Percentiles rank a stretch among this genome's conserved stretches.
phyloP scores from a whole-genome alignment of 2,888 invertebrate species.

The Pristionchus japonicus region DNA sequence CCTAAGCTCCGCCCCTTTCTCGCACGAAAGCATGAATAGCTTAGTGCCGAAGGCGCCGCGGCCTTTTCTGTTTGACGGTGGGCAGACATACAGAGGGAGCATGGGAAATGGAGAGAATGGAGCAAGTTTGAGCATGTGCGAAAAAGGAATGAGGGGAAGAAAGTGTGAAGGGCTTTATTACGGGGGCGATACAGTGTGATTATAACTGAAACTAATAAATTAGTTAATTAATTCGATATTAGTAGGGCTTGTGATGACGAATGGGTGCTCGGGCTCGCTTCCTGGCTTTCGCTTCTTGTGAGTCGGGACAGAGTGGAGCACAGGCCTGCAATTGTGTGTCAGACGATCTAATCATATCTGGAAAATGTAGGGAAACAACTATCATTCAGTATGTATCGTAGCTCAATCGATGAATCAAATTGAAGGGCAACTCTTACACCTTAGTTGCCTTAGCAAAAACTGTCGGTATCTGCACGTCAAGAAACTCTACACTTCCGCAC shows the following conservation, averaged over 20 bases:
- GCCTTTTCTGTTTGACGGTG: background rate
- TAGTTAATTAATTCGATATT: background rate
- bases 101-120: background rate
- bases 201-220: background rate
- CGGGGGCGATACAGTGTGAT: background rate
- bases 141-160: background rate
- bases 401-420: too few relatives aligned
- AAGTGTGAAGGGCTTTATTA: background rate
- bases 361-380: too few relatives aligned
- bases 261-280: background rate
- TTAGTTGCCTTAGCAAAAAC: background rate
- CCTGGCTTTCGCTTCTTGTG: background rate
- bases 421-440: too few relatives aligned
- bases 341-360: background rate
- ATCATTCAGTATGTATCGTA: too few relatives aligned
- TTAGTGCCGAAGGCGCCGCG: background rate
- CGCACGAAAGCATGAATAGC: background rate
- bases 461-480: background rate
- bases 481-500: background rate
- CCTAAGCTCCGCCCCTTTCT: conserved; percentile 2
- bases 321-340: conserved; percentile 13
- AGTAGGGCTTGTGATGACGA: background rate
- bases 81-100: background rate
- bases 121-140: background rate
- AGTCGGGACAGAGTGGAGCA: conserved; percentile 16